phyloP scores from a whole-genome alignment of 2,113 vertebrate species.

The Nerophis lumbriciformis region DNA sequence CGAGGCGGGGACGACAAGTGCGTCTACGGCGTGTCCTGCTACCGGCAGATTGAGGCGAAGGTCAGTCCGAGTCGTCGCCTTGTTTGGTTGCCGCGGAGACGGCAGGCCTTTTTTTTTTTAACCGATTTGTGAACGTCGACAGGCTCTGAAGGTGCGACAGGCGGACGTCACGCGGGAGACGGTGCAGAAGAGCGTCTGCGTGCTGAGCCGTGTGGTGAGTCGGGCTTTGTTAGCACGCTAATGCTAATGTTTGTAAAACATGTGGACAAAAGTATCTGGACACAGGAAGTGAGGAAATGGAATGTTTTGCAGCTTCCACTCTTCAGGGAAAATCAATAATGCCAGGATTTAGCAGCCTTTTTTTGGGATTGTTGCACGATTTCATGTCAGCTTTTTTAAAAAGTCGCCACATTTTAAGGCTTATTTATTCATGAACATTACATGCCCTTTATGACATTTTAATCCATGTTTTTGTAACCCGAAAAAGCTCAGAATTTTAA shows the following conservation, averaged over 20 bases:
- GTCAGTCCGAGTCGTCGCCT: conserved; percentile 52
- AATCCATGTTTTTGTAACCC: too few relatives aligned
- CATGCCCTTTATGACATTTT: too few relatives aligned
- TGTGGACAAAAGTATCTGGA: too few relatives aligned
- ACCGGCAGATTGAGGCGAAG: conserved; percentile 97
- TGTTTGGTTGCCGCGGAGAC: neutral
- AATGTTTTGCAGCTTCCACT: too few relatives aligned
- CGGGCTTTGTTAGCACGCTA: neutral
- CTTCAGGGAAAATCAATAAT: neutral
- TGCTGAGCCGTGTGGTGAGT: conserved; percentile 95
- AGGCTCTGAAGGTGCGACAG: conserved; percentile 93
- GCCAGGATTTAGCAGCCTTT: too few relatives aligned
- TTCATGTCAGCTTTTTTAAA: too few relatives aligned
- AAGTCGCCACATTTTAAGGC: too few relatives aligned
- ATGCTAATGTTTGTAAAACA: neutral
- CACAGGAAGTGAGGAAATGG: too few relatives aligned
- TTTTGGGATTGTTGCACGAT: too few relatives aligned
- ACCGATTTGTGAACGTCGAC: neutral
- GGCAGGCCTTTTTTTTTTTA: too few relatives aligned
- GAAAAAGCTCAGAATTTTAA: too few relatives aligned
- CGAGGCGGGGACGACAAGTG: conserved; percentile 79
- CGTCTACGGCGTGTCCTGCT: conserved; percentile 94
- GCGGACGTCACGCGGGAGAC: conserved; percentile 96
- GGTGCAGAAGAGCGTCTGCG: conserved; percentile 98
- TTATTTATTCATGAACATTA: too few relatives aligned